Conservation (phyloP, 1,140 invertebrate species). For the Drosophila erecta region DNA sequence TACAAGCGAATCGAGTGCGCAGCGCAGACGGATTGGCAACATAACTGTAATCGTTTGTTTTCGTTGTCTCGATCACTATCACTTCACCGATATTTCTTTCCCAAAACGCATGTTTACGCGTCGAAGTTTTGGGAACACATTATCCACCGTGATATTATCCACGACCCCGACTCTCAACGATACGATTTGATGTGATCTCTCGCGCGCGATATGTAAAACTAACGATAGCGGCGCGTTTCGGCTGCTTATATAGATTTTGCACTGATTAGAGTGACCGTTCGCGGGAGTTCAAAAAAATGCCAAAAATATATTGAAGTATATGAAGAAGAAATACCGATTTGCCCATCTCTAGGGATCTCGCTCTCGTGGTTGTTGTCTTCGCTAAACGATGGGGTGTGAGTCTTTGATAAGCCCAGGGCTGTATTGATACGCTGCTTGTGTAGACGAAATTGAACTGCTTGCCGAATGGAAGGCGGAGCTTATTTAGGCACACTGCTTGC, state of each 20-base stretch:
- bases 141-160: background rate
- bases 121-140: background rate
- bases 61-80: slow-evolving; percentile 3
- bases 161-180: background rate
- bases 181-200: background rate
- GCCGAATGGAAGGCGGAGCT: slow-evolving; percentile 4
- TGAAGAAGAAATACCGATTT: too few relatives aligned
- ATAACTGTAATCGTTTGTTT: slow-evolving; percentile 6
- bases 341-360: background rate
- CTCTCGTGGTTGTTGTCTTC: background rate
- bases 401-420: background rate
- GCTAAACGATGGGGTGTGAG: background rate
- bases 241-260: background rate
- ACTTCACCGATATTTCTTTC: background rate
- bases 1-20: slow-evolving; percentile 17
- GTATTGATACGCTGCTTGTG: too few relatives aligned
- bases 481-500: slow-evolving; percentile 10
- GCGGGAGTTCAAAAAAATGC: background rate
- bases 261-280: background rate
- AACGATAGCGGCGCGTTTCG: background rate
- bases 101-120: background rate
- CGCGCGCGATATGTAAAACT: slow-evolving; percentile 1
- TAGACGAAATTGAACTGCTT: too few relatives aligned
- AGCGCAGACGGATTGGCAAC: slow-evolving; percentile 5
- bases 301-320: background rate